Evolutionary conservation across 1,140 invertebrate species (phyloP).

Genomic region (Chlorops oryzae): DNA sequence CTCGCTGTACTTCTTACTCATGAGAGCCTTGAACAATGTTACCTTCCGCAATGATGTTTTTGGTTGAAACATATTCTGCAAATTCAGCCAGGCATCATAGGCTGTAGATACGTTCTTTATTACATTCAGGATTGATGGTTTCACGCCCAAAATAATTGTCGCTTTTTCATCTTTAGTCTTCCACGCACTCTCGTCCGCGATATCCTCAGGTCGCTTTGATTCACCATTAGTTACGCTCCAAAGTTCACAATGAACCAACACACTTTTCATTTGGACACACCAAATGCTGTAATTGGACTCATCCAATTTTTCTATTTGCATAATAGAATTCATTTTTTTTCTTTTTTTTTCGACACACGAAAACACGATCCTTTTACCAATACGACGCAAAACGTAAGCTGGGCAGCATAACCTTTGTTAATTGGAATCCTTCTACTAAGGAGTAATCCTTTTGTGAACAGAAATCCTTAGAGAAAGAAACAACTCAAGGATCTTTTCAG

Average conservation of each 20-base stretch:
- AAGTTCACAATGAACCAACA: not conserved
- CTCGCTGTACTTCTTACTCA: constrained; percentile 1
- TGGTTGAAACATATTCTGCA: not conserved
- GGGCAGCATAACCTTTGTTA: too few species aligned
- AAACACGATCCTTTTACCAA: too few species aligned
- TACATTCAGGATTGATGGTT: not conserved
- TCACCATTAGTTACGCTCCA: not conserved
- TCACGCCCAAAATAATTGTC: constrained; percentile 6
- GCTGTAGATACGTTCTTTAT: constrained; percentile 5
- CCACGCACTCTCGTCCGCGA: not conserved
- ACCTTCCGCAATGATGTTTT: not conserved
- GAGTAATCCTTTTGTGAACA: too few species aligned
- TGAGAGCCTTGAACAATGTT: constrained; percentile 4
- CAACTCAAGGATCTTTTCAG: too few species aligned
- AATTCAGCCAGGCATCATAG: constrained; percentile 6
- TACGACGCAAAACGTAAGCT: too few species aligned
- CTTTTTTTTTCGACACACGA: too few species aligned
- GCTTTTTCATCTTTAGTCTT: not conserved
- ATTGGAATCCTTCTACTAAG: too few species aligned
- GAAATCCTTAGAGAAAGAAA: too few species aligned
- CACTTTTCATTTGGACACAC: not conserved
- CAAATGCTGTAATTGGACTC: not conserved
- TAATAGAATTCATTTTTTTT: not conserved
- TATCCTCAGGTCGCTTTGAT: not conserved
- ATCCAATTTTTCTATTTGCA: not conserved